A percentile compares a stretch with the other conserved stretches of the same genome.
Conservation (phyloP, 1,140 invertebrate genomes). For the Drosophila serrata region DNA sequence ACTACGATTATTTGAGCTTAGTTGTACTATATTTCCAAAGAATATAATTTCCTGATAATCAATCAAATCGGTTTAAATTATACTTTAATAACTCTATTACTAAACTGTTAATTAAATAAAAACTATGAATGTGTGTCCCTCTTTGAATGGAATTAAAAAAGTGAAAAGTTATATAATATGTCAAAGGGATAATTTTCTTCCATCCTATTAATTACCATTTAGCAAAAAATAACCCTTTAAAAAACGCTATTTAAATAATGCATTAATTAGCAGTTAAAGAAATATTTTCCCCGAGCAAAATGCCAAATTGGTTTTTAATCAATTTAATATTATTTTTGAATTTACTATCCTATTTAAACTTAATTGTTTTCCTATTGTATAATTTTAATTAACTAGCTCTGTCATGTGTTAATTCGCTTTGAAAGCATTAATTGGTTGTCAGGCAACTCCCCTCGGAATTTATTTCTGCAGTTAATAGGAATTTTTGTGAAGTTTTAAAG, state of each 20-base stretch:
- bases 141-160: not conserved
- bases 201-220: not conserved
- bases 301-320: constrained; percentile 2
- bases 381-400: constrained; percentile 5
- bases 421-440: constrained; percentile 15
- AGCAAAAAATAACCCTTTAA: not conserved
- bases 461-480: not conserved
- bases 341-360: constrained; percentile 1
- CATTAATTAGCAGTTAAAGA: constrained; percentile 7
- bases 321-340: constrained; percentile 6
- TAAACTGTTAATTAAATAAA: not conserved
- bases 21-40: no score
- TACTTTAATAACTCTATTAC: not conserved
- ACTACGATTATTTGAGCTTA: no score
- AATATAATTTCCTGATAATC: no score
- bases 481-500: not conserved
- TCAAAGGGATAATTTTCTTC: not conserved
- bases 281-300: not conserved
- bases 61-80: not conserved
- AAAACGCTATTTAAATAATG: not conserved
- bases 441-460: not conserved
- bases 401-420: constrained; percentile 7
- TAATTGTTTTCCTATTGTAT: constrained; percentile 6
- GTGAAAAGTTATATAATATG: not conserved
- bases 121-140: not conserved